Evolutionary conservation across 30 jellyfish, hydroid and myxozoan genomes (phyloP), one percentile per base, ranked within the genome.

Genomic region (Haliclystus octoradiatus): DNA sequence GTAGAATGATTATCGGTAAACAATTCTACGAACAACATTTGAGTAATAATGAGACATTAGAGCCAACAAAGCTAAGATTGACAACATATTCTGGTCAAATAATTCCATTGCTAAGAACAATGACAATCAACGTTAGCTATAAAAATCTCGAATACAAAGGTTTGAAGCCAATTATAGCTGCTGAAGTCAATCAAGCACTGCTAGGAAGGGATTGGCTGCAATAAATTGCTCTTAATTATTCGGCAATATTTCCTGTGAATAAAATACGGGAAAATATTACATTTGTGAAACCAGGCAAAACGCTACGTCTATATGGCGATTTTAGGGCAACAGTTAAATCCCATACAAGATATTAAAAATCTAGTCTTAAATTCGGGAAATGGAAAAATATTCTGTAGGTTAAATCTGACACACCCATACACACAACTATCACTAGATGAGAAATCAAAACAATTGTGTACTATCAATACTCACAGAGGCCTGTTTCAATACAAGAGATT

Each of bases 391-490:
- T 72, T 79, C 78, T 26, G 63, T 33, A 81, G 72, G 34, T 50
- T 71, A 26, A 92, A 82, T 64, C 68, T 75, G 79, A 24, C 85
- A 24, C 63, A 65, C 35, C 85, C 94, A 25, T 81, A 82, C 49
- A 52, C 73, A 28, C 86, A 82, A 66, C 24, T 73, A 26, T 64
- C 29, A 31, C 76, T 82, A 32, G 94, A 65, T 27, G 73, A 65
- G 31, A 65, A 52, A 31, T 64, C 66, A 2, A 26, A 65, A 33
- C 49, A 60, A 3, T 23, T 26, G 52, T 50, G 73, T 26, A 66
- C 94, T 14, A 47, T 82, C 53, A 82, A 66, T 49, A 82, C 92
- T 31, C 92, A 73, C 66, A 62, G 70, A 49, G 92, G 92, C 7
- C 19, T 82, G 78, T 66, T 62, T 34, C 31, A 34, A 19, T 40